Evolutionary conservation across 2,888 invertebrate species (phyloP), one percentile per base, ranked within the genome.

Genomic region (Synergus umbraculus): DNA sequence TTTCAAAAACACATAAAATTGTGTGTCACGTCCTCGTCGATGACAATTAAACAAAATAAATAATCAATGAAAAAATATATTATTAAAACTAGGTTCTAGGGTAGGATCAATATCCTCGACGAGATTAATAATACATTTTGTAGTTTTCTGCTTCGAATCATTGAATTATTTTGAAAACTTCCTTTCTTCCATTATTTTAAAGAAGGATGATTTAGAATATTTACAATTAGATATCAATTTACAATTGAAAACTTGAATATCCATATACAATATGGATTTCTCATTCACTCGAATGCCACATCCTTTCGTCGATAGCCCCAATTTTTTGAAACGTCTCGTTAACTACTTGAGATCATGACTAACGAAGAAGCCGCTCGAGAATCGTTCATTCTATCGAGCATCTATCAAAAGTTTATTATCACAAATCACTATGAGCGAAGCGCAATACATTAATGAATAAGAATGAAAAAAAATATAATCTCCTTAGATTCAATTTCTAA

Each of bases 21-120:
- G 76, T 37, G 83, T 37, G 82, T 78, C 81, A 78, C 83, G 78
- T 83, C 79, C 77, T 78, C 81, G 84, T 80, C 79, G 79, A 81
- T 82, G 81, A 83, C 77, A 83, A 77, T 73, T 81, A 67, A 58
- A 76, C 37, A 83, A 85, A 88, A 88, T 88, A 88, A 87, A 87
- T 87, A 88, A 88, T 87, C 84, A 81, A 86, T 88, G 86, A 86
- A 88, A 88, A 88, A 88, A 87, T 88, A 88, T 87, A 87, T 86
- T 85, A 87, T 86, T 86, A 86, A 85, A 86, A 83, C 81, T 87
- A 86, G 86, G 82, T 85, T 87, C 84, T 49, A 69, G 49, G 82
- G 83, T 85, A 83, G 83, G 84, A 82, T 86, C 83, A 85, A 81
- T 83, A 83, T 82, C 81, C 76, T 76, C 81, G 78, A 82, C 84